phyloP scores from a whole-genome alignment of 2,113 vertebrate species.

The Pluvianellus socialis region DNA sequence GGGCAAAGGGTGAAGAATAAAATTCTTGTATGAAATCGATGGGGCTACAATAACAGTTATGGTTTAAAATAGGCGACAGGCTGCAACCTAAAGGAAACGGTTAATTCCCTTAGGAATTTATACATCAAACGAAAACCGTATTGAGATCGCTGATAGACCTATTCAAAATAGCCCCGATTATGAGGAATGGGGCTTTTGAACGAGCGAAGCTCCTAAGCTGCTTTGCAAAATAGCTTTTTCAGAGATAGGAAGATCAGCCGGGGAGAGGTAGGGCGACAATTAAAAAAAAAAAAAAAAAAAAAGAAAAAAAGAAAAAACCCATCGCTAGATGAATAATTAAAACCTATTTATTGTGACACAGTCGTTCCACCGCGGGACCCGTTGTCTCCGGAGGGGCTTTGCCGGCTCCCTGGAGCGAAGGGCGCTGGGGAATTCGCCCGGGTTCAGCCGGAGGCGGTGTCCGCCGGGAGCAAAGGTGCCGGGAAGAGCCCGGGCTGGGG shows the following conservation, averaged over 20 bases:
- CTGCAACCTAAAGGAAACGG: conserved; percentile 29
- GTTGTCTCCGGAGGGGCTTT: neutral
- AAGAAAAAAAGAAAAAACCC: neutral
- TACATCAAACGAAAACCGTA: conserved; percentile 60
- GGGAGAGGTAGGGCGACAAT: conserved; percentile 9
- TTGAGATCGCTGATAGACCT: neutral
- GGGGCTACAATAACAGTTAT: neutral
- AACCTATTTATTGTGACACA: neutral
- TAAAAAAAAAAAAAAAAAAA: neutral
- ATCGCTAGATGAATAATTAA: conserved; percentile 9
- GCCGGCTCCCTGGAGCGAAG: neutral
- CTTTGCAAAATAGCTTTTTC: conserved; percentile 44
- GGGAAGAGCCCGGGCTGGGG: neutral
- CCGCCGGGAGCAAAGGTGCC: neutral
- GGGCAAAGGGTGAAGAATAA: neutral
- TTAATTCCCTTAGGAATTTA: conserved; percentile 62
- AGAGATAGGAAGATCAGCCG: conserved; percentile 15
- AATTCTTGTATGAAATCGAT: conserved; percentile 11
- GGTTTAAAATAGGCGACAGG: neutral
- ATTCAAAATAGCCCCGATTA: conserved; percentile 24
- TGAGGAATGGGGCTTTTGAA: conserved; percentile 22
- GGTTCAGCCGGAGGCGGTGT: neutral
- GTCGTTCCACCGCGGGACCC: neutral
- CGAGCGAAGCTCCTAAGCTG: conserved; percentile 19
- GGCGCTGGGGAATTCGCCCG: neutral